Conservation (phyloP, 1,140 invertebrate species). For the Lasioglossum baleicum region DNA sequence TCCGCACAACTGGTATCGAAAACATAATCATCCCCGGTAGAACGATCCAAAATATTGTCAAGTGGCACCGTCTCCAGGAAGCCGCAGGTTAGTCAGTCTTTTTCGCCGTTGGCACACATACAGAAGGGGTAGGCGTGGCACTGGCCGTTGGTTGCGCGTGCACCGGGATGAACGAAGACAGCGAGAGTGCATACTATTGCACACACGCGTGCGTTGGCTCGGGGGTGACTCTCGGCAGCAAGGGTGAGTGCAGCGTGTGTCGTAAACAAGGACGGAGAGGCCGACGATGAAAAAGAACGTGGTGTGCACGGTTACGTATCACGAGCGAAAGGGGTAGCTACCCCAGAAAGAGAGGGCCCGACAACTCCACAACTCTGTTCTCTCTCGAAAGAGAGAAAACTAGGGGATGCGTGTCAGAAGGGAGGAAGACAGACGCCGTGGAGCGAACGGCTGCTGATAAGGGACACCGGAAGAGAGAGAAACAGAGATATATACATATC, state of each 20-base stretch:
- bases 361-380: no score
- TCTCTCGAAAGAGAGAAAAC: no score
- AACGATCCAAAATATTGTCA: slow-evolving; percentile 27
- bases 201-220: slow-evolving; percentile 4
- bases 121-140: slow-evolving; percentile 71
- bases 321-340: neutral
- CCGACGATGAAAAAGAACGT: neutral
- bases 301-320: no score
- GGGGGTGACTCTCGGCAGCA: no score
- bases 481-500: slow-evolving; percentile 14
- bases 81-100: slow-evolving; percentile 46
- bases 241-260: slow-evolving; percentile 1
- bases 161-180: slow-evolving; percentile 46
- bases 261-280: neutral
- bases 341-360: neutral
- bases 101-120: slow-evolving; percentile 57
- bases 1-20: no score
- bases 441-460: slow-evolving; percentile 25
- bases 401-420: no score
- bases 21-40: no score
- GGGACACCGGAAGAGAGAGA: slow-evolving; percentile 45
- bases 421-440: slow-evolving; percentile 24
- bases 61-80: slow-evolving; percentile 42
- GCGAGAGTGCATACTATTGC: neutral
- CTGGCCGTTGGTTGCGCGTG: slow-evolving; percentile 61